These are phyloP conservation scores for Drosophila ironensis DNA, from an alignment of 1,140 invertebrate species.

Conservation along the genomic window DNA sequence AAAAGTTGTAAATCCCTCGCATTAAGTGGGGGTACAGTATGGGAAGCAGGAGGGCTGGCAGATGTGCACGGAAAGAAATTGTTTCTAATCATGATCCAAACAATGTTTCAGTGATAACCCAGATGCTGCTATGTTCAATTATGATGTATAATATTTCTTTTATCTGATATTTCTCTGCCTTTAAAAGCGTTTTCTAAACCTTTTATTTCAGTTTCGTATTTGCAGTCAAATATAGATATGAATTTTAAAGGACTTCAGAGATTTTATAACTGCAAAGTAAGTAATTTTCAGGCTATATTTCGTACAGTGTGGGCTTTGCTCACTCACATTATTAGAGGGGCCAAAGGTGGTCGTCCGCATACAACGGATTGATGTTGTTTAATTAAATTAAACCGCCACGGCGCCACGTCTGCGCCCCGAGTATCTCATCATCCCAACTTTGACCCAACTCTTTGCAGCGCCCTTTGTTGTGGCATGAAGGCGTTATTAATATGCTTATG, in stretches of 20 bases:
- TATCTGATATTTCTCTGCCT: too few species aligned
- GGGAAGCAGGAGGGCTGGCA: background rate
- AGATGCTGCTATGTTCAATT: too few species aligned
- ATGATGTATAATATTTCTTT: too few species aligned
- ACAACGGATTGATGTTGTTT: slow-evolving; percentile 75
- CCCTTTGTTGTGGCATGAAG: slow-evolving; percentile 72
- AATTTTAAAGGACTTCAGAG: too few species aligned
- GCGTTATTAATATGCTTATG: slow-evolving; percentile 80
- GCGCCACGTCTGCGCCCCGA: slow-evolving; percentile 34
- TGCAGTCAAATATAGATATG: too few species aligned
- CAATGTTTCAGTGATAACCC: too few species aligned
- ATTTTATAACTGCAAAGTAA: too few species aligned
- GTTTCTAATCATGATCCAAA: background rate
- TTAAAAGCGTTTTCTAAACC: too few species aligned
- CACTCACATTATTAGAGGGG: slow-evolving; percentile 51
- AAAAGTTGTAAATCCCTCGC: slow-evolving; percentile 72
- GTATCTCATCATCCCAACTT: slow-evolving; percentile 14
- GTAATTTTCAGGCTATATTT: background rate
- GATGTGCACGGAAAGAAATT: background rate
- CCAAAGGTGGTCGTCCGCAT: slow-evolving; percentile 65
- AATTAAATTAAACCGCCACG: slow-evolving; percentile 74
- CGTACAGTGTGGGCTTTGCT: slow-evolving; percentile 21
- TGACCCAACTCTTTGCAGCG: slow-evolving; percentile 9
- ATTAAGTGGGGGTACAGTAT: slow-evolving; percentile 18
- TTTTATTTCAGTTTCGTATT: too few species aligned